Evolutionary conservation across 37 sponge, comb jelly and placozoan species (phyloP), one percentile per base, ranked within the genome.

Genomic region (Corticium candelabrum): DNA sequence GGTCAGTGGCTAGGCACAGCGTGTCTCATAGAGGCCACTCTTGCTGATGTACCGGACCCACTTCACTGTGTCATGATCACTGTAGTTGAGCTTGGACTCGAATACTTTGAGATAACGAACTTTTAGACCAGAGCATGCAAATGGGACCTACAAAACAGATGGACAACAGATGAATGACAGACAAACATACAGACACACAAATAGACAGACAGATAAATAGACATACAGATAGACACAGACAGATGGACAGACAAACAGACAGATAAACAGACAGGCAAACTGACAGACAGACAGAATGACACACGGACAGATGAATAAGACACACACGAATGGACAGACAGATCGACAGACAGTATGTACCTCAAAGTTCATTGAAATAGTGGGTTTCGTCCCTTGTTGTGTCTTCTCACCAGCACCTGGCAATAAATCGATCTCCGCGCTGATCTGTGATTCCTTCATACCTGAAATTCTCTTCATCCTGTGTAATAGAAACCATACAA

Each of bases 331-430:
- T 43, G 11, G 56, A 43, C 56, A 43, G 11, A 5, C 56, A 21
- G 5, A 43, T 5, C 56, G 11, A 43, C 5, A 43, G 11, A 43
- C 56, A 11, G 11, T 43, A 43, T 43, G 56, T 43, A 93, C 94
- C 88, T 96, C 97, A 80, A 96, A 96, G 67, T 92, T 92, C 93
- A 96, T 90, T 33, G 97, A 96, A 43, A 96, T 96, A 38, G 97
- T 93, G 21, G 93, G 89, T 82, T 84, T 81, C 3, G 67, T 82
- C 41, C 82, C 80, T 72, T 89, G 85, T 73, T 78, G 72, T 41
- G 82, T 80, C 0, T 43, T 34, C 32, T 79, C 79, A 31, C 80
- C 79, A 1, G 39, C 78, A 33, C 86, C 57, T 3, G 91, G 80
- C 2, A 96, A 84, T 32, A 96, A 77, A 76, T 96, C 93, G 29